Conservation (phyloP, 2,113 vertebrate genomes). For the Crotalus helleri region DNA sequence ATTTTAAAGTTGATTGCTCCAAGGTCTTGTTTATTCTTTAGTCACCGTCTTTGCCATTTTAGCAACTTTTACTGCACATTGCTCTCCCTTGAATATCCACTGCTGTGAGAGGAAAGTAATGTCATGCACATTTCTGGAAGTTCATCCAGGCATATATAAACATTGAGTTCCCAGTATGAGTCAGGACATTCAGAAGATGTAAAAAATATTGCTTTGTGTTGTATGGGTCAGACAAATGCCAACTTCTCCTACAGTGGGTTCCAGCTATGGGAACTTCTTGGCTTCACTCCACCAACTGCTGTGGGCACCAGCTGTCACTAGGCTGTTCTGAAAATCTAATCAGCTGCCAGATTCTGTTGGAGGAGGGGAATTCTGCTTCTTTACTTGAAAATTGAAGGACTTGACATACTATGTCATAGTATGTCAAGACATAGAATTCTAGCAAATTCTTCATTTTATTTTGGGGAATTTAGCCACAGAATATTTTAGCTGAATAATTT, state of each 20-base stretch:
- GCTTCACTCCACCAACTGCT: background rate
- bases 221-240: background rate
- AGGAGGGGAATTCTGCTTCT: background rate
- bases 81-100: background rate
- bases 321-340: background rate
- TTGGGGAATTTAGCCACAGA: background rate
- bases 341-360: background rate
- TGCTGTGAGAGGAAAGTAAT: background rate
- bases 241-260: background rate
- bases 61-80: background rate
- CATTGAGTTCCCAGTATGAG: background rate
- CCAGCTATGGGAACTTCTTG: background rate
- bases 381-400: background rate
- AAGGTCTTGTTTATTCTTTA: background rate
- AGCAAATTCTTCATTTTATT: background rate
- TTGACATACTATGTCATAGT: background rate
- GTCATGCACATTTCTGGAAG: background rate
- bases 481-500: background rate
- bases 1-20: background rate
- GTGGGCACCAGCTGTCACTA: background rate
- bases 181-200: background rate
- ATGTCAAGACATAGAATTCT: background rate
- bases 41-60: background rate
- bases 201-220: background rate
- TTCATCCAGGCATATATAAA: background rate